A percentile compares a stretch with the other conserved stretches of the same genome.
phyloP scores from a whole-genome alignment of 1,140 invertebrate species.

The Sarcophaga peregrina region DNA sequence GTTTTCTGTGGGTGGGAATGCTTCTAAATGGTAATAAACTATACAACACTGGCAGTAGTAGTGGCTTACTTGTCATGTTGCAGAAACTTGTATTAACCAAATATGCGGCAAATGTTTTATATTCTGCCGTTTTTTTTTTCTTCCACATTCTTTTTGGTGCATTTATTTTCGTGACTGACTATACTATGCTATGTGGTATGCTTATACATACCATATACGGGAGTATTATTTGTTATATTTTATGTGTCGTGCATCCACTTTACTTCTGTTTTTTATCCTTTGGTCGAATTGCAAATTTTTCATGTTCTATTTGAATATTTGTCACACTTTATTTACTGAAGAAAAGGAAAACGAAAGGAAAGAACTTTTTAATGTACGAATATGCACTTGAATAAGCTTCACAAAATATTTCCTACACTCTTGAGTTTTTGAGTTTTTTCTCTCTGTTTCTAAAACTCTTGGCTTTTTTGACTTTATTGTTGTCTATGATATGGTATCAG shows the following conservation, averaged over 20 bases:
- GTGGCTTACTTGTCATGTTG: slow-evolving; percentile 36
- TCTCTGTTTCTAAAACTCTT: no score
- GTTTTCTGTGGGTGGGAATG: not conserved
- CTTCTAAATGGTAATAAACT: slow-evolving; percentile 9
- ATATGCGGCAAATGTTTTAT: slow-evolving; percentile 33
- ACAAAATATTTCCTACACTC: slow-evolving; percentile 18
- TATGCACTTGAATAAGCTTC: not conserved
- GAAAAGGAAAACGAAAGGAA: not conserved
- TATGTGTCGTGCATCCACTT: no score
- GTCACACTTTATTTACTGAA: slow-evolving; percentile 29
- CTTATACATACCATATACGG: no score
- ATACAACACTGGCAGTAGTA: no score
- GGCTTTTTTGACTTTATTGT: no score
- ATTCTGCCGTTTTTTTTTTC: not conserved
- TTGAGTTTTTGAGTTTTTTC: no score
- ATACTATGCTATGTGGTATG: no score
- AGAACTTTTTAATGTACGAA: no score
- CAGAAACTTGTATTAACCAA: slow-evolving; percentile 26
- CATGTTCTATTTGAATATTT: slow-evolving; percentile 39
- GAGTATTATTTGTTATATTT: no score
- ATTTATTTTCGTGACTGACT: no score
- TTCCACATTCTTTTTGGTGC: no score
- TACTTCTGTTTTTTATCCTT: not conserved
- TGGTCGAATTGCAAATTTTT: slow-evolving; percentile 27
- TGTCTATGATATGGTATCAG: no score